Conservation (phyloP, 2,113 vertebrate species). For the Martes martes region DNA sequence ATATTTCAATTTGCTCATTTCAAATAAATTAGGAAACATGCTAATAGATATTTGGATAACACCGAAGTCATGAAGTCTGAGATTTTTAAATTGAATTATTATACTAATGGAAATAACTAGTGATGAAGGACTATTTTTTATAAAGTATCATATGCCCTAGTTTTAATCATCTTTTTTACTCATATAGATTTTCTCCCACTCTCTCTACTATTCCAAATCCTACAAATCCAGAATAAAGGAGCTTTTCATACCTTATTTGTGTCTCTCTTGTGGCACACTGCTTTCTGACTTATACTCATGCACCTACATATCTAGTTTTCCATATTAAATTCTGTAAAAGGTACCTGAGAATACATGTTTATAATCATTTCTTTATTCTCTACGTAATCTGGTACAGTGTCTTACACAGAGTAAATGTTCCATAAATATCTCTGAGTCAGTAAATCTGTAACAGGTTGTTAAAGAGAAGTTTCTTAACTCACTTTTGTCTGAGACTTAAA, state of each 20-base stretch:
- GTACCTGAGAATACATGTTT: not conserved
- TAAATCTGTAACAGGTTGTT: not conserved
- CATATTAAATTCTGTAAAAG: not conserved
- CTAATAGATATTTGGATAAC: slow-evolving; percentile 22
- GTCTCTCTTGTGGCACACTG: not conserved
- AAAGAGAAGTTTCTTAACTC: not conserved
- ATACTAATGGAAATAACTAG: not conserved
- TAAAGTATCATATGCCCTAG: not conserved
- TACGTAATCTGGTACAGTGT: not conserved
- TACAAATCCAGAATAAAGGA: not conserved
- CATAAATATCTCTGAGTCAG: not conserved
- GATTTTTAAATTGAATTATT: slow-evolving; percentile 13
- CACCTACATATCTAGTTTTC: not conserved
- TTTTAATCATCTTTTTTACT: not conserved
- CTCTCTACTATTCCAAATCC: not conserved
- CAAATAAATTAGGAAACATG: slow-evolving; percentile 40
- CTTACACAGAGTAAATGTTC: not conserved
- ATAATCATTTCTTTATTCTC: not conserved
- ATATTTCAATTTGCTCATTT: slow-evolving; percentile 43
- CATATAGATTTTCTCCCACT: not conserved
- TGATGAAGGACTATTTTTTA: not conserved
- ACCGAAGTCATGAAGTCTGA: not conserved
- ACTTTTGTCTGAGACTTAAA: not conserved
- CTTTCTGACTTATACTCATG: not conserved
- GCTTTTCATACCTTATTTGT: not conserved